A percentile compares a stretch with the other conserved stretches of the same genome.
These are phyloP conservation scores for Castor canadensis DNA, from an alignment of 2,113 vertebrate species.

Conservation along the genomic window DNA sequence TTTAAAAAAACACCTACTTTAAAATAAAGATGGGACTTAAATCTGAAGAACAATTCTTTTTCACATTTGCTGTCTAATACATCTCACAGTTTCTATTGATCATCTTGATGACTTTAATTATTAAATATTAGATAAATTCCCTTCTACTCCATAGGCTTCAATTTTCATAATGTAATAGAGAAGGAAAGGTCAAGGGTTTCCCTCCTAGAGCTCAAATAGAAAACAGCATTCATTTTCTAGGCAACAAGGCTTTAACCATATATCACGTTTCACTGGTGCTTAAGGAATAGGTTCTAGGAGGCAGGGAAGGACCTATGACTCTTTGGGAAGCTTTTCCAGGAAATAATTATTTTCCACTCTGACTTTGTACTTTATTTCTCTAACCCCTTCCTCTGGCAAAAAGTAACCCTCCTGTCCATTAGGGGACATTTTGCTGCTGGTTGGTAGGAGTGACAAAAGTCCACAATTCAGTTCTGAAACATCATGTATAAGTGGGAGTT, in stretches of 20 bases:
- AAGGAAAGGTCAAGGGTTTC: conserved; percentile 43
- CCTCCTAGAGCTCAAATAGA: conserved; percentile 13
- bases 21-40: conserved; percentile 56
- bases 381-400: background rate
- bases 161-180: conserved; percentile 53
- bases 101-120: conserved; percentile 62
- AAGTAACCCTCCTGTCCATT: background rate
- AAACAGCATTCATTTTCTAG: conserved; percentile 44
- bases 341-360: background rate
- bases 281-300: background rate
- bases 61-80: conserved; percentile 53
- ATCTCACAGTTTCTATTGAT: conserved; percentile 20
- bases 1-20: conserved; percentile 49
- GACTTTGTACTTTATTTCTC: background rate
- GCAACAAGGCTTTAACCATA: conserved; percentile 44
- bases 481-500: background rate
- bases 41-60: conserved; percentile 55
- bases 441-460: background rate
- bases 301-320: background rate
- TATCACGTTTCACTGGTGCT: background rate
- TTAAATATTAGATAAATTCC: conserved; percentile 58
- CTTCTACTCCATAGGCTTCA: conserved; percentile 47
- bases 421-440: background rate
- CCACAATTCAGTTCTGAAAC: background rate
- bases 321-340: conserved; percentile 20